Base-by-base conservation (phyloP, 2,888 invertebrate species). In the Protonemura montana region DNA sequence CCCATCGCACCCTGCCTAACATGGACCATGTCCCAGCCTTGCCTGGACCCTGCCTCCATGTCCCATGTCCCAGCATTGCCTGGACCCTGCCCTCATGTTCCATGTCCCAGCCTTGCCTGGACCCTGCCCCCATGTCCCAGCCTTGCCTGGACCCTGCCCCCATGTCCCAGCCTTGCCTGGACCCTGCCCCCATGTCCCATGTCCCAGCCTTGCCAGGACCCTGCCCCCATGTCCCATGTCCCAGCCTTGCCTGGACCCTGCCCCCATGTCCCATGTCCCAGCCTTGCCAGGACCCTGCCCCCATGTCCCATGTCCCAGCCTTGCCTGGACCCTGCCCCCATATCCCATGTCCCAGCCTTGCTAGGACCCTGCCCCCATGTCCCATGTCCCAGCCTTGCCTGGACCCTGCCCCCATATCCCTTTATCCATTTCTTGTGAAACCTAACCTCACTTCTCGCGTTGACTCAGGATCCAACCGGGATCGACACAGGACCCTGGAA, bases 351-450 rank as follows among this genome's bases (percentile, higher is more conserved):
- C 35, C 35, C 35, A n/a, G 16, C 5, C 5, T n/a, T n/a, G n/a
- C 35, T 10, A 35, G 10, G 35, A 6, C 35, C 35, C 35, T 5
- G 16, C 5, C 5, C 26, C 77, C 77, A 77, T 7, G 77, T 77
- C 77, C 77, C 77, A 77, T 7, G 77, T 77, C 77, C 77, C 77
- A 77, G 5, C n/a, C n/a, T n/a, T n/a, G n/a, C n/a, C n/a, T n/a
- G n/a, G 77, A 7, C 77, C 77, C 77, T 7, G 16, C 6, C 16
- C 77, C 77, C 77, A 77, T 21, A 21, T 77, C 77, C 77, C 77
- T 7, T 21, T 5, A 25, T 13, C 77, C 77, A 77, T 21, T 5
- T 77, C 77, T 5, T 13, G 5, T 21, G 26, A 5, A 26, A 3
- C 77, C 77, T 7, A 77, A 21, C 16, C 77, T 21, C 77, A 77